Base-by-base conservation (phyloP, 1,140 invertebrate species). In the Lordiphosa mommai region DNA sequence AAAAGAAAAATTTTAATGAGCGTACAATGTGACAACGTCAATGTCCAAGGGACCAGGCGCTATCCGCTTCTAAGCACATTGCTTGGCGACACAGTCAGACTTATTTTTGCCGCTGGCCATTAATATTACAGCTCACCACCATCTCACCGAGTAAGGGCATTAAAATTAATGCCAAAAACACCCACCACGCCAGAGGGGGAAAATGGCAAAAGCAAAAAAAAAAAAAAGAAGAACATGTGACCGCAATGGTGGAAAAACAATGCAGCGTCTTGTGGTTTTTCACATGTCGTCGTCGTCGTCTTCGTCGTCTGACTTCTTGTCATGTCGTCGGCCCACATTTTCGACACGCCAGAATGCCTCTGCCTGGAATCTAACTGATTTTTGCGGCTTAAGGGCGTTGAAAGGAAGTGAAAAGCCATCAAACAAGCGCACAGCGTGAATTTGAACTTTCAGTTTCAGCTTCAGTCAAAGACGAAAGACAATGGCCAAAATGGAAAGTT, bases 401-500 rank as follows among this genome's bases (percentile, higher is more conserved):
- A 71, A 82, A 82, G 74, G 74, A 80, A 80, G 76, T 80, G 71
- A 82, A 82, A 80, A 76, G 76, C 20, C 5, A 43, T 43, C 40
- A 43, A 17, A 20, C 16, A 33, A 8, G 14, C 30, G 10, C 16
- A n/a, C 32, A 49, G 51, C 65, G 53, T 65, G 40, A 70, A 65
- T 60, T 70, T 74, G 74, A 73, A 80, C 74, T 80, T 79, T 79
- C 69, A 60, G 52, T 73, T 79, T 79, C 52, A 53, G 13, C 4
- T 27, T 27, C 23, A 27, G 29, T 10, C 29, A 8, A 47, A 30
- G 10, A 33, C 44, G 12, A 32, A 33, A 30, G 63, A 80, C 74
- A 80, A 80, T 80, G 71, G 50, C 48, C 33, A 55, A 82, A 82
- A 70, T 76, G 74, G 76, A 80, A 80, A 80, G 76, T 72, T 58